Evolutionary conservation across 2,113 vertebrate genomes (phyloP).

Genomic region (Tauraco erythrolophus): DNA sequence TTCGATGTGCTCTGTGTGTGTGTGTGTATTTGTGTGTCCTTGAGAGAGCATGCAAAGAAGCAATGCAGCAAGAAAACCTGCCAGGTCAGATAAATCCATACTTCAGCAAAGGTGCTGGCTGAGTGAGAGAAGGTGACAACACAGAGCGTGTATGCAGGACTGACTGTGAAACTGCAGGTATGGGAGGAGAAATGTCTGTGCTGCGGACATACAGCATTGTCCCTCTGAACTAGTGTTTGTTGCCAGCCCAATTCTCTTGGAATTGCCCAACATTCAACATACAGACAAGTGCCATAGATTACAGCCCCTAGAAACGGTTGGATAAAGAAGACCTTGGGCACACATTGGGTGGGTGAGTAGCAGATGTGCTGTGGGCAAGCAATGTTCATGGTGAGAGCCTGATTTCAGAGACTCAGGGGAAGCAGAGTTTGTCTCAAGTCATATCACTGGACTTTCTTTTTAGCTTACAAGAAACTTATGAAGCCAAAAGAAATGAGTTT

Average conservation of each 20-base stretch:
- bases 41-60: not conserved
- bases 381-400: not conserved
- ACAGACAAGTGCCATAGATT: not conserved
- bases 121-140: not conserved
- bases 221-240: not conserved
- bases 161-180: not conserved
- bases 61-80: conserved; percentile 30
- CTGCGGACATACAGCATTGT: not conserved
- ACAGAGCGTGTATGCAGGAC: not conserved
- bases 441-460: not conserved
- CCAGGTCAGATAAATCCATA: not conserved
- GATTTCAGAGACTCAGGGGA: not conserved
- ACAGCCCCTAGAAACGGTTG: not conserved
- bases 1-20: accelerated
- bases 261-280: not conserved
- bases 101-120: not conserved
- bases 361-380: not conserved
- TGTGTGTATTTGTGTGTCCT: not conserved
- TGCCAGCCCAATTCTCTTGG: not conserved
- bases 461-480: conserved; percentile 97
- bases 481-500: conserved; percentile 98
- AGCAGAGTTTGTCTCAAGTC: not conserved
- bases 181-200: not conserved
- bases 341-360: not conserved
- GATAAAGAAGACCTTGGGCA: not conserved